Conservation (phyloP, 2,113 vertebrate genomes). For the Zosterops pallidus region DNA sequence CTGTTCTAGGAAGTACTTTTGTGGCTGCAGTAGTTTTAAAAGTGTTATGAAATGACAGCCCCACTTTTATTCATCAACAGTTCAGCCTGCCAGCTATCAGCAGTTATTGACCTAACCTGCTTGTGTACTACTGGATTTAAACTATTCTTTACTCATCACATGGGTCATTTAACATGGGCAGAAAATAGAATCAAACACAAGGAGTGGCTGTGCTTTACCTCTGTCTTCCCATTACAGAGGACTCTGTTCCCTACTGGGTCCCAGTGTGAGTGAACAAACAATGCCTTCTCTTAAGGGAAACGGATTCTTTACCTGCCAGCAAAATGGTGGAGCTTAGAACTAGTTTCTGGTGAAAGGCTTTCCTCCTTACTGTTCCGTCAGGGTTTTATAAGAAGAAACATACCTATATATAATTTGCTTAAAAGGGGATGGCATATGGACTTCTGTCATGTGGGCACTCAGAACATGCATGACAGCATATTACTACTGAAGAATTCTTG, state of each 20-base stretch:
- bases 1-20: not conserved
- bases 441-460: not conserved
- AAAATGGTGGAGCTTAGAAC: not conserved
- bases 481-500: not conserved
- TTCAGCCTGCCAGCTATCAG: not conserved
- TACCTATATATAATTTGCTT: not conserved
- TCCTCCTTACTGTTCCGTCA: not conserved
- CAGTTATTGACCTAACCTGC: not conserved
- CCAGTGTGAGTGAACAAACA: not conserved
- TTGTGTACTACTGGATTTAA: not conserved
- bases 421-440: not conserved
- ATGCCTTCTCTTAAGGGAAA: not conserved
- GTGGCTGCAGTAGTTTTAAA: not conserved
- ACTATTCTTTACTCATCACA: conserved; percentile 2
- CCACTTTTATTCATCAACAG: not conserved
- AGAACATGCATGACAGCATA: not conserved
- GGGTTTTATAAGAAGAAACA: not conserved
- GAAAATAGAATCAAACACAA: not conserved
- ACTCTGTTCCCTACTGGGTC: not conserved
- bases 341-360: not conserved
- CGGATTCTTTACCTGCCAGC: not conserved
- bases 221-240: not conserved
- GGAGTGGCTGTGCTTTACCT: not conserved
- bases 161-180: not conserved
- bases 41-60: not conserved